Evolutionary conservation across 2,797 vertebrate species (phyloP).

Genomic region (Anniella stebbinsi): DNA sequence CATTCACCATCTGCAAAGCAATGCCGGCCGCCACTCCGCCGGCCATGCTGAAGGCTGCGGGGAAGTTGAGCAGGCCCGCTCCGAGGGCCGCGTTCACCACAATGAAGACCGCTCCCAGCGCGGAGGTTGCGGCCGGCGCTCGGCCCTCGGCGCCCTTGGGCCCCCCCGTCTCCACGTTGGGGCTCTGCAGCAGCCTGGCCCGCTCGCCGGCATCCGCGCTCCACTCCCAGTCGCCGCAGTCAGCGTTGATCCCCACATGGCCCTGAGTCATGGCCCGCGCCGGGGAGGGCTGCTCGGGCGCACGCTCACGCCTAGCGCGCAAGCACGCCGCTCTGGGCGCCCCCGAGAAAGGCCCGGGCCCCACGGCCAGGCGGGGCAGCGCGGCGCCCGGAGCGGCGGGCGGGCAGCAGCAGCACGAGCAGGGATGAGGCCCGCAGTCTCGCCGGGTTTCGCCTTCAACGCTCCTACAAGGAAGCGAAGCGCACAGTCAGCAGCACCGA

Average conservation of each 20-base stretch:
- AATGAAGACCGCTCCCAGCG: constrained; percentile 90
- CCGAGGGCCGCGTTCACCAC: constrained; percentile 96
- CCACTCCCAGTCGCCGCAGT: constrained; percentile 85
- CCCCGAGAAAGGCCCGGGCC: not conserved
- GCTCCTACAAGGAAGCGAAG: no score
- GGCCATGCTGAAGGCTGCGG: constrained; percentile 93
- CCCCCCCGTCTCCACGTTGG: constrained; percentile 84
- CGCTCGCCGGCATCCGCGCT: constrained; percentile 89
- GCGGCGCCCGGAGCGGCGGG: no score
- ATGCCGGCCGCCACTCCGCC: constrained; percentile 91
- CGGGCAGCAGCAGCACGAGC: no score
- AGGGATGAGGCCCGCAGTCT: no score
- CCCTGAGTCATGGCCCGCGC: constrained; percentile 69
- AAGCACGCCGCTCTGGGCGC: no score
- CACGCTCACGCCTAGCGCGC: not conserved
- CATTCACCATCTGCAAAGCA: constrained; percentile 90
- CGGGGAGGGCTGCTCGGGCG: not conserved
- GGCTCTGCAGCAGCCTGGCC: constrained; percentile 91
- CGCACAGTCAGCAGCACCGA: no score
- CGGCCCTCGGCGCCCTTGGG: constrained; percentile 65
- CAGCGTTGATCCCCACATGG: constrained; percentile 87
- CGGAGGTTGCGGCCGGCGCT: constrained; percentile 79
- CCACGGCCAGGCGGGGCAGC: not conserved
- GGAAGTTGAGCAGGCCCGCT: constrained; percentile 96
- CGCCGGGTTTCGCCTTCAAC: no score